Conservation (phyloP, 2,888 invertebrate species). For the Cerceris ruficornis region DNA sequence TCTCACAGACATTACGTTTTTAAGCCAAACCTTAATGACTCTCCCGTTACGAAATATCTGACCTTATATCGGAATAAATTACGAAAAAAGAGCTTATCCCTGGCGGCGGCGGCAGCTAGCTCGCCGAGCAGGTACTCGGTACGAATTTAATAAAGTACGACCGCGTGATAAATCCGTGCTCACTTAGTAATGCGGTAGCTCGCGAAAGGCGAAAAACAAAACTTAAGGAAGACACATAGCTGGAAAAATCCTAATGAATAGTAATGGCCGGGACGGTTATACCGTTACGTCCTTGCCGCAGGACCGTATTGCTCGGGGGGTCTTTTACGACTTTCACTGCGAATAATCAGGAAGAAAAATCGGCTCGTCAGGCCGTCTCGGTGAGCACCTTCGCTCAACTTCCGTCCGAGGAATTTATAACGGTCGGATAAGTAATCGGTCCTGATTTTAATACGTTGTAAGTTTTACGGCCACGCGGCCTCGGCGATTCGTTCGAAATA, state of each 20-base stretch:
- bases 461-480: conserved; percentile 1
- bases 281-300: conserved; percentile 19
- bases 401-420: conserved; percentile 26
- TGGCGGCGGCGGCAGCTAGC: conserved; percentile 18
- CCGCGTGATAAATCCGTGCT: conserved; percentile 73
- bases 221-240: conserved; percentile 76
- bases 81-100: conserved; percentile 53
- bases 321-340: conserved; percentile 36
- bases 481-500: conserved; percentile 15
- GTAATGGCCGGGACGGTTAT: conserved; percentile 69
- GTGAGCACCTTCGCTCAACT: background rate
- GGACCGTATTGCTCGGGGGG: conserved; percentile 46
- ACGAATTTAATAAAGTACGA: conserved; percentile 74
- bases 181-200: conserved; percentile 69
- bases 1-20: conserved; percentile 43
- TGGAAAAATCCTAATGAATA: conserved; percentile 78
- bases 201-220: conserved; percentile 59
- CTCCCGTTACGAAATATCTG: conserved; percentile 30
- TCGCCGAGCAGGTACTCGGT: conserved; percentile 27
- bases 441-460: conserved; percentile 31
- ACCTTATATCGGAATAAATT: conserved; percentile 56
- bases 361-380: conserved; percentile 20
- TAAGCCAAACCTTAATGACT: conserved; percentile 48
- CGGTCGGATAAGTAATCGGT: conserved; percentile 11
- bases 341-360: conserved; percentile 49